Percentiles rank a stretch among this genome's conserved stretches.
These are phyloP conservation scores for Osmerus eperlanus DNA, from an alignment of 2,113 vertebrate species.

Conservation along the genomic window DNA sequence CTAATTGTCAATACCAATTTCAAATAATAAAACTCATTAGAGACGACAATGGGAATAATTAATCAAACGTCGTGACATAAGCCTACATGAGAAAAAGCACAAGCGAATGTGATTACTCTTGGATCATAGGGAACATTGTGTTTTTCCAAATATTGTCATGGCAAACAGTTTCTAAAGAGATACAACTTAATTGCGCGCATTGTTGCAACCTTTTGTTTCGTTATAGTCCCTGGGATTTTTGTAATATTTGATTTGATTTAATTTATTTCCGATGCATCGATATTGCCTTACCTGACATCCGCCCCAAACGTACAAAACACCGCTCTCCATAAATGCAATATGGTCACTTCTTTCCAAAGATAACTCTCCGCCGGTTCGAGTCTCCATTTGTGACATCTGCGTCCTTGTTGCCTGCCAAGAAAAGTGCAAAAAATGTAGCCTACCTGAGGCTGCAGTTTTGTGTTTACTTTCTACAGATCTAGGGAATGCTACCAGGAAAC, in stretches of 20 bases:
- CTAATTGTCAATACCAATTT: background rate
- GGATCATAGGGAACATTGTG: background rate
- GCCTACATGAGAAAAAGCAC: too few relatives aligned
- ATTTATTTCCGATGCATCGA: background rate
- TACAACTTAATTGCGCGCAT: background rate
- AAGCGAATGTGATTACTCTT: too few relatives aligned
- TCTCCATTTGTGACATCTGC: conserved; percentile 41
- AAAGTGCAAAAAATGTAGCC: background rate
- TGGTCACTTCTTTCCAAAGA: conserved; percentile 85
- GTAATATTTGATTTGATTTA: background rate
- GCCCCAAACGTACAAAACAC: conserved; percentile 86
- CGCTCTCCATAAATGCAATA: conserved; percentile 79
- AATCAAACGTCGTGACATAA: background rate
- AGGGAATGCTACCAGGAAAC: conserved; percentile 22
- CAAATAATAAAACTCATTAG: background rate
- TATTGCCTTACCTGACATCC: conserved; percentile 83
- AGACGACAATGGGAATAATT: background rate
- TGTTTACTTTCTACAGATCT: conserved; percentile 14
- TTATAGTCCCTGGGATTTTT: too few relatives aligned
- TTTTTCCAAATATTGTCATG: background rate
- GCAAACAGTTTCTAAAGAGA: background rate
- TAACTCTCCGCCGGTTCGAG: background rate
- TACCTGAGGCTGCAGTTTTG: background rate
- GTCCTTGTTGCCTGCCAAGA: background rate
- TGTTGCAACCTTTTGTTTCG: background rate